These are phyloP conservation scores for Spodoptera litura DNA, from an alignment of 1,140 invertebrate species.

Conservation along the genomic window DNA sequence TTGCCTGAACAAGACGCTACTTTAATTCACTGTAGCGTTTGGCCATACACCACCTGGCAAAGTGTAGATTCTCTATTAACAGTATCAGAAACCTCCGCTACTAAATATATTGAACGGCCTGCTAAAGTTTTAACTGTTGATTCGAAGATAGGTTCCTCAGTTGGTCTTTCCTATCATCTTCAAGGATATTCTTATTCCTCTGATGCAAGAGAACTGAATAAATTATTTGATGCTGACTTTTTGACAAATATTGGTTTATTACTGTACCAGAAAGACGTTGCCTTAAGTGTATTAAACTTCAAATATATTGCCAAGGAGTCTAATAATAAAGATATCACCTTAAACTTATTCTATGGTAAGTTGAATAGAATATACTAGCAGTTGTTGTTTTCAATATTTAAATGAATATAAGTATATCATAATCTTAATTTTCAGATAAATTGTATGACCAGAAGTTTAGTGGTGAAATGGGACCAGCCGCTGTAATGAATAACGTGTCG, in stretches of 20 bases:
- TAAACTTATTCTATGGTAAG: conserved; percentile 71
- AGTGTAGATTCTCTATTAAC: conserved; percentile 4
- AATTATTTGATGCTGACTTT: conserved; percentile 47
- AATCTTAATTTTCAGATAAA: conserved; percentile 62
- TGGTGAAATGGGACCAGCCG: conserved; percentile 57
- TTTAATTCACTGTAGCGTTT: conserved; percentile 86
- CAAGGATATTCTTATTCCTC: conserved; percentile 12
- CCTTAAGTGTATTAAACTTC: conserved; percentile 74
- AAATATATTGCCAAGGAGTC: conserved; percentile 72
- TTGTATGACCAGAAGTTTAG: conserved; percentile 70
- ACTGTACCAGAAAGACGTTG: conserved; percentile 68
- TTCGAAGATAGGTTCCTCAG: background rate
- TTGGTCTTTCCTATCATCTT: background rate
- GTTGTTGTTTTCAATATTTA: no score
- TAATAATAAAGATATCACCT: conserved; percentile 63
- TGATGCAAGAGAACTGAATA: background rate
- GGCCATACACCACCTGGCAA: conserved; percentile 82
- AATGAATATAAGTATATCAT: no score
- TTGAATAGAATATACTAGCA: background rate
- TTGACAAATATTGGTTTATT: conserved; percentile 57
- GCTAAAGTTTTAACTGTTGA: background rate
- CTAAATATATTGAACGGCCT: background rate
- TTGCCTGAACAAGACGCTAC: conserved; percentile 83
- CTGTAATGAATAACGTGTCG: conserved; percentile 61
- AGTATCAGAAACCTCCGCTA: background rate